These are phyloP conservation scores for Erebia epiphron DNA, from an alignment of 2,888 invertebrate species.

Conservation along the genomic window DNA sequence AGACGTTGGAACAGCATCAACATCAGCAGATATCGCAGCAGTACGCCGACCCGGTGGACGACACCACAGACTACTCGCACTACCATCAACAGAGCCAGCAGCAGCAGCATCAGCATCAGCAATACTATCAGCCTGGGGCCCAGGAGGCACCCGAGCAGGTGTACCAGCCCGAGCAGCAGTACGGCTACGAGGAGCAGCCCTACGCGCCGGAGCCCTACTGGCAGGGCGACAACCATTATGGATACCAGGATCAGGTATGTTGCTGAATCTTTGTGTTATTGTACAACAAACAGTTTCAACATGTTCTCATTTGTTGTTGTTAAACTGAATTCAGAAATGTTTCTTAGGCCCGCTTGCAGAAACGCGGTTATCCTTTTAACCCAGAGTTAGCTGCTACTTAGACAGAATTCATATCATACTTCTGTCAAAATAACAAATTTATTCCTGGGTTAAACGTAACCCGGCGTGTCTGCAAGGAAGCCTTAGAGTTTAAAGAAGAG, in stretches of 20 bases:
- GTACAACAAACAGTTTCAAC: too few relatives aligned
- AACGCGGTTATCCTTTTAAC: too few relatives aligned
- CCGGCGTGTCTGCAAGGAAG: too few relatives aligned
- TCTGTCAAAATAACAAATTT: too few relatives aligned
- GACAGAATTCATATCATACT: too few relatives aligned
- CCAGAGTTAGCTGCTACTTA: too few relatives aligned
- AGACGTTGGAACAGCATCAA: constrained; percentile 45
- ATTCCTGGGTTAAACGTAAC: too few relatives aligned
- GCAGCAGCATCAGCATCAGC: constrained; percentile 24
- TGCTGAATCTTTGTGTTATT: not conserved
- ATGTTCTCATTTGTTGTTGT: too few relatives aligned
- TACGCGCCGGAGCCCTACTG: constrained; percentile 60
- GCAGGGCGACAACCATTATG: constrained; percentile 53
- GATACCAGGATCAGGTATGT: constrained; percentile 58
- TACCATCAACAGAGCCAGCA: constrained; percentile 37
- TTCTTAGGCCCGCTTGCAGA: too few relatives aligned
- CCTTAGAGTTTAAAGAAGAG: too few relatives aligned
- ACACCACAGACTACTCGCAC: constrained; percentile 49
- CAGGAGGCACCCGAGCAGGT: constrained; percentile 22
- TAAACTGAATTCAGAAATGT: too few relatives aligned
- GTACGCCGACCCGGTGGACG: constrained; percentile 43
- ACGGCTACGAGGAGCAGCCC: constrained; percentile 42
- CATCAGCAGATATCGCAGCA: constrained; percentile 44
- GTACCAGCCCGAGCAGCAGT: constrained; percentile 46
- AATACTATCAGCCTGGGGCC: constrained; percentile 7